A percentile compares a stretch with the other conserved stretches of the same genome.
These are phyloP conservation scores for Trileptium ribeirensis DNA, from an alignment of 2,888 invertebrate species.

Conservation along the genomic window DNA sequence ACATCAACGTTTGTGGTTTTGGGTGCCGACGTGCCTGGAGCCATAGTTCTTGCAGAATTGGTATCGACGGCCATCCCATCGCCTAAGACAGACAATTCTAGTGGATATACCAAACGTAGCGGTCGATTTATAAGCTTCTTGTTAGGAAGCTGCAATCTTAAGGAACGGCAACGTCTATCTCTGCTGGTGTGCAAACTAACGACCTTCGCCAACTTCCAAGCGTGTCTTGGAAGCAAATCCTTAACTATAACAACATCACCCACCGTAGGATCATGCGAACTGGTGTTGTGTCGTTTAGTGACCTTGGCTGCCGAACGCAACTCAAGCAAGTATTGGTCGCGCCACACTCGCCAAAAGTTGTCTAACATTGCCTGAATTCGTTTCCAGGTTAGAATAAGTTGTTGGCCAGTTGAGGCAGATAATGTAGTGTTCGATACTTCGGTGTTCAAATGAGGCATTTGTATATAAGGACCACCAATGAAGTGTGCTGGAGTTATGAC, in stretches of 20 bases:
- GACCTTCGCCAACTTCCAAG: background rate
- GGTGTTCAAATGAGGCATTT: background rate
- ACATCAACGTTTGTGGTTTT: too few relatives aligned
- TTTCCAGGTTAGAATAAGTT: background rate
- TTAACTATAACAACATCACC: background rate
- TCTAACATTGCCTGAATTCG: background rate
- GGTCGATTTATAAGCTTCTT: background rate
- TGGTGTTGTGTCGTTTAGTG: background rate
- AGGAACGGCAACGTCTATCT: slow-evolving; percentile 8
- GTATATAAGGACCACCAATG: background rate
- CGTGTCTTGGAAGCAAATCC: background rate
- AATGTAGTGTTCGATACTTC: background rate
- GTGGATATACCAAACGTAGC: background rate
- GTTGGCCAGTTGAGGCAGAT: background rate
- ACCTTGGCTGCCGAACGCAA: background rate
- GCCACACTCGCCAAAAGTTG: slow-evolving; percentile 7
- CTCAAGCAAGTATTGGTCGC: background rate
- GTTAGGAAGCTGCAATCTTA: background rate
- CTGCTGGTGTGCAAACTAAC: background rate
- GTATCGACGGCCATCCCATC: too few relatives aligned
- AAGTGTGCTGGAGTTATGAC: slow-evolving; percentile 9
- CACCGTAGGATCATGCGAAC: background rate
- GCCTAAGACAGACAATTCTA: background rate
- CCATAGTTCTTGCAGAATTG: too few relatives aligned
- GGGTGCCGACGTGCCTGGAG: too few relatives aligned